Evolutionary conservation across 2,797 vertebrate species (phyloP).

Genomic region (Lophius americanus): DNA sequence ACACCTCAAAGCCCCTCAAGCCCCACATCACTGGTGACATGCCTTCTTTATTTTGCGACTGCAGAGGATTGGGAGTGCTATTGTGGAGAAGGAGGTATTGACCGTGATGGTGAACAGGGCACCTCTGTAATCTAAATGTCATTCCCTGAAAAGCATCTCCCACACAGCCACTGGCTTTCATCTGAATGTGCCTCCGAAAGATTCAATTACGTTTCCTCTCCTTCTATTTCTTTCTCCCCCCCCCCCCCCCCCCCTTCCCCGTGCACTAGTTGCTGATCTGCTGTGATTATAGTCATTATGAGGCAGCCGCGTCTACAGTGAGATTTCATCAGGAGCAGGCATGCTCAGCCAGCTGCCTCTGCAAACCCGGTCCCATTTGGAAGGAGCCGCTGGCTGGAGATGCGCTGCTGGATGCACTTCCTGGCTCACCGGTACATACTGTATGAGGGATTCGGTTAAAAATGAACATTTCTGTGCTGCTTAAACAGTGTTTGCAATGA

Average conservation of each 20-base stretch:
- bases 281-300: constrained; percentile 85
- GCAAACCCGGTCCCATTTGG: constrained; percentile 61
- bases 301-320: constrained; percentile 72
- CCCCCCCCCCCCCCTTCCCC: constrained; percentile 67
- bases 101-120: constrained; percentile 77
- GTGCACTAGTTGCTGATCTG: constrained; percentile 82
- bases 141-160: constrained; percentile 82
- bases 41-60: constrained; percentile 57
- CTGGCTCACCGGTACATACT: neutral
- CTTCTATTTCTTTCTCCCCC: constrained; percentile 74
- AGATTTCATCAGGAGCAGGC: constrained; percentile 75
- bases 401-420: constrained; percentile 30
- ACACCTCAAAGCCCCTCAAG: constrained; percentile 39
- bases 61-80: constrained; percentile 67
- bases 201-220: constrained; percentile 84
- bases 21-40: constrained; percentile 51
- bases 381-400: constrained; percentile 47
- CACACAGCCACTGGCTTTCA: constrained; percentile 80
- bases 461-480: constrained; percentile 28
- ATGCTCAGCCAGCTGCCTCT: constrained; percentile 72
- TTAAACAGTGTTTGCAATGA: constrained; percentile 36
- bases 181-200: constrained; percentile 80
- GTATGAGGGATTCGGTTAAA: constrained; percentile 25
- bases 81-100: constrained; percentile 80
- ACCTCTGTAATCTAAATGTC: constrained; percentile 84